Conservation (phyloP, 37 sponge, comb jelly and placozoan species). For the Halichondria panicea region DNA sequence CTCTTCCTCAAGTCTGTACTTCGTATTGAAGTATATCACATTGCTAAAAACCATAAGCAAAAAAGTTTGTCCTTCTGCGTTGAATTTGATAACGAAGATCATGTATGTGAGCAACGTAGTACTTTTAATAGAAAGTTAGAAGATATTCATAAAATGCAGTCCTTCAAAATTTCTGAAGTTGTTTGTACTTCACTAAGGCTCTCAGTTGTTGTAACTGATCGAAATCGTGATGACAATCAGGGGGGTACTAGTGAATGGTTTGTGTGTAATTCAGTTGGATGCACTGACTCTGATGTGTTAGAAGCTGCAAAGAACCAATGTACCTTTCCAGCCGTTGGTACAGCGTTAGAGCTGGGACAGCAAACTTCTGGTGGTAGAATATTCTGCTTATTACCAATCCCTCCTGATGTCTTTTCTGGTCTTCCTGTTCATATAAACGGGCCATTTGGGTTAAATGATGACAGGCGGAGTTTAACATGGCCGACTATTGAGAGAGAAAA, state of each 20-base stretch:
- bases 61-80: background rate
- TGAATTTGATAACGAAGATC: background rate
- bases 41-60: background rate
- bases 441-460: constrained; percentile 58
- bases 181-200: background rate
- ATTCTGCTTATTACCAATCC: constrained; percentile 76
- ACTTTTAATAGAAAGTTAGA: background rate
- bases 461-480: constrained; percentile 61
- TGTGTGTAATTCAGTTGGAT: constrained; percentile 26
- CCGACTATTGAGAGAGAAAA: constrained; percentile 40
- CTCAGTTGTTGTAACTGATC: constrained; percentile 1
- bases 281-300: background rate
- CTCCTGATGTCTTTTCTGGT: constrained; percentile 29
- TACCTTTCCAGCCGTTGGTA: constrained; percentile 46
- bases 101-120: background rate
- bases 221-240: background rate
- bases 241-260: constrained; percentile 9
- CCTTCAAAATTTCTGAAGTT: background rate
- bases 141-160: background rate
- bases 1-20: constrained; percentile 57
- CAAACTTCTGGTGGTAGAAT: constrained; percentile 25
- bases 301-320: constrained; percentile 23
- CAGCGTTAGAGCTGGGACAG: constrained; percentile 8
- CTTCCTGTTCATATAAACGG: constrained; percentile 77
- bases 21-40: constrained; percentile 38